Evolutionary conservation across 2,888 invertebrate species (phyloP).

Genomic region (Hyposoter dolosus): DNA sequence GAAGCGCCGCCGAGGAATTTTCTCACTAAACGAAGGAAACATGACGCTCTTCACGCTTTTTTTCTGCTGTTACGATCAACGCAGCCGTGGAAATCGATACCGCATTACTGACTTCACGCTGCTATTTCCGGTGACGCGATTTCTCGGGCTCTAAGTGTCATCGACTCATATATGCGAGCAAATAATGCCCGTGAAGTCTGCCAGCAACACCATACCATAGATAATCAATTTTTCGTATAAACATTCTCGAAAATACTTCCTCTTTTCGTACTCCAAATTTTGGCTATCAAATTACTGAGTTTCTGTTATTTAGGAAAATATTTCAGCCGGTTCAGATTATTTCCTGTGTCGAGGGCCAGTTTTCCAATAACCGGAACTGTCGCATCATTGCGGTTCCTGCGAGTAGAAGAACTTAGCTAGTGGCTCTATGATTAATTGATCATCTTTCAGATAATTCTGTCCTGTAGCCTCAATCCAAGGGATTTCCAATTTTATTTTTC

Average conservation of each 20-base stretch:
- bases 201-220: background rate
- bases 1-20: conserved; percentile 53
- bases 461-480: too few species aligned
- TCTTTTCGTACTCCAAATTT: background rate
- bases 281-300: background rate
- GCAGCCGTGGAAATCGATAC: conserved; percentile 48
- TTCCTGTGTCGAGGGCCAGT: background rate
- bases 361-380: background rate
- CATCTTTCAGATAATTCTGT: too few species aligned
- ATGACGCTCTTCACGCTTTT: conserved; percentile 24
- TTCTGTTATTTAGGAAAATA: background rate
- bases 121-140: conserved; percentile 46
- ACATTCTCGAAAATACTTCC: background rate
- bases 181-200: background rate
- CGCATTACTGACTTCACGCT: conserved; percentile 55
- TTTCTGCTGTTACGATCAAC: conserved; percentile 33
- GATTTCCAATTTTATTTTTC: too few species aligned
- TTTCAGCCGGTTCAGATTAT: background rate
- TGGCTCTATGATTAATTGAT: too few species aligned
- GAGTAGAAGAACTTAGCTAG: background rate
- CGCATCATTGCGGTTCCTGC: background rate
- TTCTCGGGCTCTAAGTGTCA: conserved; percentile 38
- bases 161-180: background rate
- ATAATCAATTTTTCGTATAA: conserved; percentile 30
- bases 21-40: conserved; percentile 25